A percentile compares a stretch with the other conserved stretches of the same genome.
Conservation (phyloP, 1,140 invertebrate species). For the Steinernema khuongi region DNA sequence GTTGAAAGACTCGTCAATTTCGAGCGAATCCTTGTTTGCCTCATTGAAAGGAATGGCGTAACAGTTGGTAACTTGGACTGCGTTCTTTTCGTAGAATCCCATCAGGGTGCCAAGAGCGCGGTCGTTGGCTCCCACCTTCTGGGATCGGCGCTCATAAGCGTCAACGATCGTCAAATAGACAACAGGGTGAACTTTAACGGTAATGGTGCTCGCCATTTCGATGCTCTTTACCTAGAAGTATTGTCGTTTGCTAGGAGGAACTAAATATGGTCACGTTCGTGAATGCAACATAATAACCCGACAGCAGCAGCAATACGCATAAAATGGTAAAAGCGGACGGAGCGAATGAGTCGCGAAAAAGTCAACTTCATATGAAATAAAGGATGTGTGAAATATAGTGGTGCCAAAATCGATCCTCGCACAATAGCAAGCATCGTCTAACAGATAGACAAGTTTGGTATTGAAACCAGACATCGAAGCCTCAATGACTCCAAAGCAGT, state of each 20-base stretch:
- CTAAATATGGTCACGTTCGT: neutral
- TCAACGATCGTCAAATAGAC: conserved; percentile 57
- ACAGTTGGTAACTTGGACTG: conserved; percentile 55
- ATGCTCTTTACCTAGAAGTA: neutral
- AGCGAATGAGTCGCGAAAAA: neutral
- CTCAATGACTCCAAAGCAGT: neutral
- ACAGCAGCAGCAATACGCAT: neutral
- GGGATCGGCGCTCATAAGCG: conserved; percentile 47
- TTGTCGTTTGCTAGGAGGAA: neutral
- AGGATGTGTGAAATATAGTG: neutral
- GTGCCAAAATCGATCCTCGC: neutral
- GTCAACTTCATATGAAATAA: neutral
- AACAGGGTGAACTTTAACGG: conserved; percentile 56
- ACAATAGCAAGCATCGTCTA: neutral
- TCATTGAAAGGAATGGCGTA: conserved; percentile 57
- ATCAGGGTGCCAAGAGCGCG: conserved; percentile 51
- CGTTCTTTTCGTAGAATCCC: conserved; percentile 57
- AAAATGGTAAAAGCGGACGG: neutral
- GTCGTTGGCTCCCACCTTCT: conserved; percentile 36
- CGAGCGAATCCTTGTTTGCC: conserved; percentile 35
- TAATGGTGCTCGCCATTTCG: conserved; percentile 48
- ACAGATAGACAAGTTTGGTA: neutral
- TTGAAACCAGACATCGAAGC: neutral
- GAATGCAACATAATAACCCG: neutral
- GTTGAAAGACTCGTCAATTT: conserved; percentile 55